Evolutionary conservation across 2,888 invertebrate species (phyloP).

Genomic region (Drosophila atripex): DNA sequence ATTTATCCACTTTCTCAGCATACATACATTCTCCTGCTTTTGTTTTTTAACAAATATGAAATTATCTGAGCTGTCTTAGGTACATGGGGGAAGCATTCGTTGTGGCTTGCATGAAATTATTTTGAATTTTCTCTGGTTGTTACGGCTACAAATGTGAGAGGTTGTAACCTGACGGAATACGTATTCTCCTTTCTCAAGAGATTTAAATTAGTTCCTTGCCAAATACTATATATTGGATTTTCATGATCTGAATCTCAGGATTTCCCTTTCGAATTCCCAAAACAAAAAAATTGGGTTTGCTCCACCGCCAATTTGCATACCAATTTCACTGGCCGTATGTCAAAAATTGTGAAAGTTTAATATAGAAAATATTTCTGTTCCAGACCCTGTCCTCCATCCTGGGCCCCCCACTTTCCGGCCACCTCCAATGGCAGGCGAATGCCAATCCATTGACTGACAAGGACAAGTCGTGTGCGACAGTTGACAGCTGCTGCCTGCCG

Average conservation of each 20-base stretch:
- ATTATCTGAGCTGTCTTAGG: slow-evolving; percentile 66
- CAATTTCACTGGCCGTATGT: slow-evolving; percentile 73
- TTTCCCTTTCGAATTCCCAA: slow-evolving; percentile 34
- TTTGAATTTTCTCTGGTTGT: slow-evolving; percentile 34
- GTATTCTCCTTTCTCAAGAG: background rate
- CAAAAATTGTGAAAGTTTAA: slow-evolving; percentile 80
- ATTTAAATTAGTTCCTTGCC: background rate
- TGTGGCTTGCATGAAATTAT: slow-evolving; percentile 40
- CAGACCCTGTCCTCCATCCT: slow-evolving; percentile 1
- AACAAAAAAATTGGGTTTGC: slow-evolving; percentile 35
- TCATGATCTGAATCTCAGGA: slow-evolving; percentile 8
- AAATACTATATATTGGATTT: background rate
- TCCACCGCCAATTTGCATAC: slow-evolving; percentile 65
- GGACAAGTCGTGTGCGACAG: slow-evolving; percentile 80
- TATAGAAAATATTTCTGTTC: slow-evolving; percentile 75
- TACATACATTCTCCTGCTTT: slow-evolving; percentile 25
- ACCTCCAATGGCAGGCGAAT: slow-evolving; percentile 21
- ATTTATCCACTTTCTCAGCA: background rate
- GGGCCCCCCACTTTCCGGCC: background rate
- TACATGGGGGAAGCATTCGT: slow-evolving; percentile 28
- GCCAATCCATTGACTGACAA: slow-evolving; percentile 71
- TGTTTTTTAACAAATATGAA: slow-evolving; percentile 69
- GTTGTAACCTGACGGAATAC: background rate
- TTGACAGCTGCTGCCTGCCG: slow-evolving; percentile 75
- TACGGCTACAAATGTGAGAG: slow-evolving; percentile 13